phyloP scores from a whole-genome alignment of 1,140 invertebrate species.

The Leptopilina clavipes region DNA sequence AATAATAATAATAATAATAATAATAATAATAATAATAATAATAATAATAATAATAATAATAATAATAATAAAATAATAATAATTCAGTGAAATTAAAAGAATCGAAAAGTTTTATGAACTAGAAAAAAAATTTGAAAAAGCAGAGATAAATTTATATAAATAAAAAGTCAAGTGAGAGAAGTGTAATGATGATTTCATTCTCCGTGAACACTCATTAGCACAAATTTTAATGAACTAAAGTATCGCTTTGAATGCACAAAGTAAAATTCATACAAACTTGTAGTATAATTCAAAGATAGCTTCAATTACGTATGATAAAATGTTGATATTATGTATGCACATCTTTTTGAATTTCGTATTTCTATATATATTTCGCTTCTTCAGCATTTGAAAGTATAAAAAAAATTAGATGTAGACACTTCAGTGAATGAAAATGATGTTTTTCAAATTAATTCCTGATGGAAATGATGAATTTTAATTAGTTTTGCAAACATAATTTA shows the following conservation, averaged over 20 bases:
- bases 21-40: no score
- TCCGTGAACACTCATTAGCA: neutral
- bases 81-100: neutral
- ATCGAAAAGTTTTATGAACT: neutral
- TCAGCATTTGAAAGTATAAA: neutral
- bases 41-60: no score
- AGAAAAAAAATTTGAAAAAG: neutral
- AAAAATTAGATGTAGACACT: neutral
- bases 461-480: neutral
- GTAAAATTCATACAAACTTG: neutral
- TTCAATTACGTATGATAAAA: slow-evolving; percentile 7
- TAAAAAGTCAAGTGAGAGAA: neutral
- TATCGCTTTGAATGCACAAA: neutral
- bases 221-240: slow-evolving; percentile 9
- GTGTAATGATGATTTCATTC: slow-evolving; percentile 9
- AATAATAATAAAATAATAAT: no score
- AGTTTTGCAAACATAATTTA: neutral
- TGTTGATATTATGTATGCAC: neutral
- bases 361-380: neutral
- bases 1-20: no score
- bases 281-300: slow-evolving; percentile 3
- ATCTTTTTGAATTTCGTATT: neutral
- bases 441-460: no score
- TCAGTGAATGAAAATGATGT: no score
- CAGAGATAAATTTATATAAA: neutral